These are phyloP conservation scores for Macrotis lagotis DNA, from an alignment of 2,113 vertebrate genomes.

Conservation along the genomic window DNA sequence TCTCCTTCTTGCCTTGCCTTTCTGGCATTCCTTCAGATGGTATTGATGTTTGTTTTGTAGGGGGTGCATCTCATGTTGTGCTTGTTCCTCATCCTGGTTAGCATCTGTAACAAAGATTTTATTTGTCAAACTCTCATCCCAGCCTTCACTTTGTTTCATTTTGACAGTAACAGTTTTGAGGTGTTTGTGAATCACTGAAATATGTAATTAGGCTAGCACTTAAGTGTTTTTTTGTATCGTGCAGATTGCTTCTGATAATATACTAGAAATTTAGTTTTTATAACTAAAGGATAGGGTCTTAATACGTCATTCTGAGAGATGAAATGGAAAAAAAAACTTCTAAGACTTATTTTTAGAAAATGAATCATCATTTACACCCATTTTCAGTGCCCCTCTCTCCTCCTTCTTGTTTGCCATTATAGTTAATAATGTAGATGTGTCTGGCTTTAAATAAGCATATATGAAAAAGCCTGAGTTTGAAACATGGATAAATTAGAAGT, in stretches of 20 bases:
- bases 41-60: neutral
- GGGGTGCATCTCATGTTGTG: neutral
- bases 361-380: conserved; percentile 8
- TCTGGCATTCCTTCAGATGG: neutral
- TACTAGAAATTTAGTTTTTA: conserved; percentile 21
- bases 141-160: conserved; percentile 33
- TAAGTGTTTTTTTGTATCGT: conserved; percentile 26
- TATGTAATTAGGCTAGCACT: conserved; percentile 17
- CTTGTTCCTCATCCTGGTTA: neutral
- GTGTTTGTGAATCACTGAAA: conserved; percentile 5
- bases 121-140: neutral
- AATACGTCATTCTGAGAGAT: conserved; percentile 32
- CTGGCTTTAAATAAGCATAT: neutral
- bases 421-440: conserved; percentile 26
- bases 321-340: neutral
- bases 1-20: neutral
- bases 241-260: neutral
- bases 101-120: conserved; percentile 11
- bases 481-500: neutral
- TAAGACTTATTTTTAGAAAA: conserved; percentile 9
- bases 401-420: conserved; percentile 18
- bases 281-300: neutral
- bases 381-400: conserved; percentile 44
- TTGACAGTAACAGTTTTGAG: neutral
- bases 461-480: neutral